Evolutionary conservation across 2,113 vertebrate species (phyloP).

Genomic region (Phaethon lepturus): DNA sequence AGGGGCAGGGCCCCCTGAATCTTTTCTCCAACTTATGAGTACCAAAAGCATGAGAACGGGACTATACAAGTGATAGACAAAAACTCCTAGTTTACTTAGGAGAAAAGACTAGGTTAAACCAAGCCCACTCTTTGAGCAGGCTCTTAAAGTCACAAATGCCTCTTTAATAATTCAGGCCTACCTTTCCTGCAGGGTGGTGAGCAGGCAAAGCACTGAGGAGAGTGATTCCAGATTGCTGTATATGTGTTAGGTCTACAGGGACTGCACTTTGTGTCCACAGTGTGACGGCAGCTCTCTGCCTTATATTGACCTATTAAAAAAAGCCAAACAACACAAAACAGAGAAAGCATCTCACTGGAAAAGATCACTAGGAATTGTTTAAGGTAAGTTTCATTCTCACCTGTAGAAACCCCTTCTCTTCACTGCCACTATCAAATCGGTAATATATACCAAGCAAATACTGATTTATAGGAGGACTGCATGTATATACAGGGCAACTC

Average conservation of each 20-base stretch:
- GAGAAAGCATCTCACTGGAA: neutral
- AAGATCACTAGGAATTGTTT: neutral
- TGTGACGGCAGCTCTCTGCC: constrained; percentile 23
- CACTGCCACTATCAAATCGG: neutral
- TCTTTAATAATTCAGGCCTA: neutral
- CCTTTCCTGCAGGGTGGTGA: constrained; percentile 49
- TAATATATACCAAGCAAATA: neutral
- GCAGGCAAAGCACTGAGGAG: constrained; percentile 64
- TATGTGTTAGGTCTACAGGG: constrained; percentile 38
- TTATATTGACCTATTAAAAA: constrained; percentile 11
- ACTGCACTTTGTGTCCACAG: constrained; percentile 31
- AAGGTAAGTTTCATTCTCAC: neutral
- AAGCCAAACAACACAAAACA: neutral
- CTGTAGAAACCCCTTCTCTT: neutral
- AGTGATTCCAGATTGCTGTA: constrained; percentile 63
- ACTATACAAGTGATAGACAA: neutral
- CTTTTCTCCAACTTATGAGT: neutral
- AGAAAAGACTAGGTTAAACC: neutral
- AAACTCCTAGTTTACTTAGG: neutral
- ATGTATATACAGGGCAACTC: neutral
- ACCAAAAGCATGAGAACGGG: neutral
- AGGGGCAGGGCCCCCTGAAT: neutral
- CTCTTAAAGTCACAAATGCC: neutral
- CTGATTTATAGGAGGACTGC: neutral
- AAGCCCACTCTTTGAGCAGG: neutral